Percentiles rank a stretch among this genome's conserved stretches.
phyloP scores from a whole-genome alignment of 2,113 vertebrate species.

The Cebidichthys violaceus region DNA sequence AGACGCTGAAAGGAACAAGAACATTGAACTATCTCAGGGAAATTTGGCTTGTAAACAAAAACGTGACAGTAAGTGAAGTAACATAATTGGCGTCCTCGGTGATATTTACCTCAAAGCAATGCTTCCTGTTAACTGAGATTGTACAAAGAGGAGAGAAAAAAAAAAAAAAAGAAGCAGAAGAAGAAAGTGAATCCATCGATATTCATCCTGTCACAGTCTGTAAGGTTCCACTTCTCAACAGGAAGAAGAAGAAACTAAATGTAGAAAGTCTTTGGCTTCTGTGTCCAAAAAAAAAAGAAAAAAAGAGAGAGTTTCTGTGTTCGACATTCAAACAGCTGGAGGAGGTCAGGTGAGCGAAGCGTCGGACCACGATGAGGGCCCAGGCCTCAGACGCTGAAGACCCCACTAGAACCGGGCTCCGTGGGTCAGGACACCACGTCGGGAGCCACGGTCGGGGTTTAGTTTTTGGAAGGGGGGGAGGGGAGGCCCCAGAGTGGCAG shows the following conservation, averaged over 20 bases:
- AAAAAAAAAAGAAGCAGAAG: conserved; percentile 39
- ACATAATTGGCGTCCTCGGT: conserved; percentile 52
- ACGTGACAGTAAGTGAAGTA: conserved; percentile 45
- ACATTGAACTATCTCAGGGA: conserved; percentile 42
- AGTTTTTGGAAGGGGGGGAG: too few relatives aligned
- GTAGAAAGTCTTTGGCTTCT: conserved; percentile 81
- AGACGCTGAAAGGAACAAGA: conserved; percentile 48
- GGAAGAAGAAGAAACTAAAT: conserved; percentile 19
- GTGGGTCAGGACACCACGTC: too few relatives aligned
- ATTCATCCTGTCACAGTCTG: conserved; percentile 27
- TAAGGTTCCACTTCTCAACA: conserved; percentile 44
- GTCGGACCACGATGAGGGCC: background rate
- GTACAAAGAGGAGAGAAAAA: conserved; percentile 44
- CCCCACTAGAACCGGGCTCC: too few relatives aligned
- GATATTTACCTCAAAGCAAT: conserved; percentile 56
- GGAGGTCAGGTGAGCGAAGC: conserved; percentile 27
- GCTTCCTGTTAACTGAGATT: conserved; percentile 64
- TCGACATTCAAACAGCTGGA: conserved; percentile 69
- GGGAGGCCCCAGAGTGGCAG: too few relatives aligned
- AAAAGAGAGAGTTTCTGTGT: conserved; percentile 13
- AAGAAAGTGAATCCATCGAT: conserved; percentile 39
- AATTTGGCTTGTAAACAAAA: conserved; percentile 79
- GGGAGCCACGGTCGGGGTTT: too few relatives aligned
- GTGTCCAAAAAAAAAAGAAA: conserved; percentile 52
- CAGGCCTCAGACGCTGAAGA: too few relatives aligned